Base-by-base conservation (phyloP, 2,888 invertebrate genomes). In the Drosophila villosipedis region DNA sequence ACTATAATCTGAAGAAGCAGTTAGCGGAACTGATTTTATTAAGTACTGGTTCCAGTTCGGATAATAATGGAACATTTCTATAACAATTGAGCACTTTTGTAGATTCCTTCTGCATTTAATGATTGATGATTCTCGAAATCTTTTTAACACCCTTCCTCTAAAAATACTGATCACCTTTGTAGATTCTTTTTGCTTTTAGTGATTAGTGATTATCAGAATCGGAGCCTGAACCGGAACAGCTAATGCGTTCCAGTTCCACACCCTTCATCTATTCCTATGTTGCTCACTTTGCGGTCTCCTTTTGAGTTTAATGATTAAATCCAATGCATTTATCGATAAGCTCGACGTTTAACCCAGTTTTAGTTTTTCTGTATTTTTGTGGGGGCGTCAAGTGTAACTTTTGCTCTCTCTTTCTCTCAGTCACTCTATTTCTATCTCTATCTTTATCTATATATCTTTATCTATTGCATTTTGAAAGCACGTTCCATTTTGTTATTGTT, bases 361-460 rank as follows among this genome's bases (percentile, higher is more conserved):
- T 54, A 49, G 41, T 22, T 19, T 37, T 10, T 35, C 16, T n/a
- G 25, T 4, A n/a, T 33, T 47, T 69, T 59, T 57, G 82, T 67
- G 83, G 67, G 85, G 88, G 83, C 85, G 83, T 88, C 70, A 77
- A 73, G 71, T 73, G 83, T 53, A 75, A 52, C 50, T 64, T 54
- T 68, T 57, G 53, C 50, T 37, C 39, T 59, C 70, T 47, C 49
- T 64, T 14, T 22, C 22, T 22, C 22, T 47, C 16, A 9, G n/a
- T 41, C 10, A 19, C 6, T 47, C 22, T 10, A 1, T 47, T 2
- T 41, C 35, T 22, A 7, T 25, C 49, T 28, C 57, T 19, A 22
- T 49, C 58, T 22, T 49, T 47, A 25, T 25, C 33, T 50, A 25
- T 43, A 47, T 25, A 16, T 22, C 12, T 39, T 4, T 64, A 19